phyloP scores from a whole-genome alignment of 2,113 vertebrate genomes.

The Onychostruthus taczanowskii region DNA sequence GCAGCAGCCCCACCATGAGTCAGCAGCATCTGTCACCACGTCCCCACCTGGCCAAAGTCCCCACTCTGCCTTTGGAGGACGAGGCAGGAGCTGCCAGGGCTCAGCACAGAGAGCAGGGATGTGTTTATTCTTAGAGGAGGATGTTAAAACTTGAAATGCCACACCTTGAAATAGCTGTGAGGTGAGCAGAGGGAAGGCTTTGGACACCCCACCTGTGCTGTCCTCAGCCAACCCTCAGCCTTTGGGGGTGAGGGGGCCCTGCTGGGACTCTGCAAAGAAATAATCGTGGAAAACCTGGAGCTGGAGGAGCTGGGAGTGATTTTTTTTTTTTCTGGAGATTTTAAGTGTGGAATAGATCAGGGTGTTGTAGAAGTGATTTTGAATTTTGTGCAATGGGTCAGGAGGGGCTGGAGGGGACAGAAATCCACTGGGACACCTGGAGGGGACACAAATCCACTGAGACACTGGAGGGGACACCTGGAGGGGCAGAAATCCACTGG shows the following conservation, averaged over 20 bases:
- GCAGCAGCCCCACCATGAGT: background rate
- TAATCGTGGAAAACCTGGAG: rapidly evolving
- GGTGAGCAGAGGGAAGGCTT: background rate
- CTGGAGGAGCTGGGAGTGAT: background rate
- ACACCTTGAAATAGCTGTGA: background rate
- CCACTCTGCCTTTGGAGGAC: background rate
- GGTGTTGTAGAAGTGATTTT: background rate
- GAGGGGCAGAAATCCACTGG: too few species aligned
- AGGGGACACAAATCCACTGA: too few species aligned
- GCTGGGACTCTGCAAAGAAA: background rate
- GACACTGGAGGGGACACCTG: too few species aligned
- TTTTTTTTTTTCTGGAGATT: background rate
- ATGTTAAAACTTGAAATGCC: background rate
- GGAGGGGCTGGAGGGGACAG: background rate
- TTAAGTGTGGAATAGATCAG: rapidly evolving
- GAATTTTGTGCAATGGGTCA: rapidly evolving
- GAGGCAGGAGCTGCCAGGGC: background rate
- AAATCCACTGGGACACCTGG: too few species aligned
- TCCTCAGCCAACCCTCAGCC: background rate
- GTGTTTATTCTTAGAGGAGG: background rate
- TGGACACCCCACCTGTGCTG: background rate
- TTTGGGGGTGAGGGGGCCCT: background rate
- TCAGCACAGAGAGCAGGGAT: background rate
- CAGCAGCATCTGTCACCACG: background rate
- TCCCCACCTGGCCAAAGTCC: background rate